Evolutionary conservation across 2,888 invertebrate genomes (phyloP).

Genomic region (Oscheius sp.): DNA sequence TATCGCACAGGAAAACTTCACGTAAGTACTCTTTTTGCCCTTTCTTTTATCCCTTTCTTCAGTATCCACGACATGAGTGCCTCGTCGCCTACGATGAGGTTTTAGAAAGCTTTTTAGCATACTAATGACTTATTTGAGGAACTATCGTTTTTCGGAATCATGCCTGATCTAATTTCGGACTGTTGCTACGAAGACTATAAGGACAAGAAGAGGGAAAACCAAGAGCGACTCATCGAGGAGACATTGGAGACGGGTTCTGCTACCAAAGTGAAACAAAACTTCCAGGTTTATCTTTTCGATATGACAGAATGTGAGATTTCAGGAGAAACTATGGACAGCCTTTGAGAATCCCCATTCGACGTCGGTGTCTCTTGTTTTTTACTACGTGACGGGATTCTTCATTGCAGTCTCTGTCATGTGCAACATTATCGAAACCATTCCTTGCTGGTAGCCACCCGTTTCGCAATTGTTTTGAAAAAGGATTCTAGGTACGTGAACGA

Average conservation of each 20-base stretch:
- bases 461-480: background rate
- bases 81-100: constrained; percentile 94
- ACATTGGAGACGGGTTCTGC: constrained; percentile 66
- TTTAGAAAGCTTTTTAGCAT: too few relatives aligned
- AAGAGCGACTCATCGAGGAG: constrained; percentile 96
- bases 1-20: constrained; percentile 95
- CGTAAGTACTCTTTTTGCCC: constrained; percentile 47
- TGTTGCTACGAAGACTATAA: constrained; percentile 99
- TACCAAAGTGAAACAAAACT: constrained; percentile 59
- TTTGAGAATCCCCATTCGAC: constrained; percentile 99
- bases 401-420: constrained; percentile 99
- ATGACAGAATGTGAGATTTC: constrained; percentile 32
- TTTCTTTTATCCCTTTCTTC: constrained; percentile 74
- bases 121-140: constrained; percentile 77
- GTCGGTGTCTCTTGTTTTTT: constrained; percentile 98
- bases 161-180: constrained; percentile 91
- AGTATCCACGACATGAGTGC: constrained; percentile 99
- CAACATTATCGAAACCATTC: constrained; percentile 88
- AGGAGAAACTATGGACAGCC: constrained; percentile 90
- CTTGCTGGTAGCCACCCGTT: constrained; percentile 58
- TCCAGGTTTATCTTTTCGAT: constrained; percentile 48
- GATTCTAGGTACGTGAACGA: constrained; percentile 48
- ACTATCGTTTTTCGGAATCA: constrained; percentile 96
- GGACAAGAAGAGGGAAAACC: constrained; percentile 97
- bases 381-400: constrained; percentile 96